These are phyloP conservation scores for Drosophila melanocephala DNA, from an alignment of 2,888 invertebrate species.

Conservation along the genomic window DNA sequence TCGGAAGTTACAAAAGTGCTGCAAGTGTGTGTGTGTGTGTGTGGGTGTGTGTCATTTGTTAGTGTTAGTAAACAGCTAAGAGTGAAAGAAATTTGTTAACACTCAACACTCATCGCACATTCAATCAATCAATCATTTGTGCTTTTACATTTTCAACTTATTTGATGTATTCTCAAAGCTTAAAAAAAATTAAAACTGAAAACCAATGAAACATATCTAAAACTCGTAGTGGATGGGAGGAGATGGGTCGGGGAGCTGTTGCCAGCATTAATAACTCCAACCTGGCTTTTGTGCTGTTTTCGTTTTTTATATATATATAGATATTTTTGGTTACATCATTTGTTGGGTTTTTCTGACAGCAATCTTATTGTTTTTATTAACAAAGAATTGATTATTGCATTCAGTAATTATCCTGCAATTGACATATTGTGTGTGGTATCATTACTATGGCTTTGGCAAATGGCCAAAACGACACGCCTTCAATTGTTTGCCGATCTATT, in stretches of 20 bases:
- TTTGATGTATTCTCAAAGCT: neutral
- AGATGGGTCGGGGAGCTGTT: neutral
- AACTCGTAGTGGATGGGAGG: neutral
- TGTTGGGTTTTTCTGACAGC: neutral
- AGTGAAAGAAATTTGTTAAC: neutral
- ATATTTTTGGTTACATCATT: neutral
- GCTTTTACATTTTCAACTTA: neutral
- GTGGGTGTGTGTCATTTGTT: slow-evolving; percentile 8
- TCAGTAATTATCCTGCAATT: neutral
- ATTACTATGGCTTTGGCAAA: neutral
- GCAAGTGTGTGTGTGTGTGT: slow-evolving; percentile 9
- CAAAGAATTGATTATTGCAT: neutral
- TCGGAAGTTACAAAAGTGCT: neutral
- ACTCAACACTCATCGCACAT: neutral
- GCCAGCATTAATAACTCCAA: neutral
- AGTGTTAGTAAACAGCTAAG: neutral
- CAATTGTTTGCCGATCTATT: neutral
- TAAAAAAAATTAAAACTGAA: neutral
- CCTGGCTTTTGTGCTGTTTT: neutral
- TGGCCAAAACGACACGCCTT: neutral
- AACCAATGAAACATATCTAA: neutral
- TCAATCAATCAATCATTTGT: neutral
- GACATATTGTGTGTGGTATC: neutral
- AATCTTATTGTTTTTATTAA: neutral
- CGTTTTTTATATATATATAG: neutral